Percentiles rank a stretch among this genome's conserved stretches.
phyloP scores from a whole-genome alignment of 2,888 invertebrate genomes.

The Machimus atricapillus region DNA sequence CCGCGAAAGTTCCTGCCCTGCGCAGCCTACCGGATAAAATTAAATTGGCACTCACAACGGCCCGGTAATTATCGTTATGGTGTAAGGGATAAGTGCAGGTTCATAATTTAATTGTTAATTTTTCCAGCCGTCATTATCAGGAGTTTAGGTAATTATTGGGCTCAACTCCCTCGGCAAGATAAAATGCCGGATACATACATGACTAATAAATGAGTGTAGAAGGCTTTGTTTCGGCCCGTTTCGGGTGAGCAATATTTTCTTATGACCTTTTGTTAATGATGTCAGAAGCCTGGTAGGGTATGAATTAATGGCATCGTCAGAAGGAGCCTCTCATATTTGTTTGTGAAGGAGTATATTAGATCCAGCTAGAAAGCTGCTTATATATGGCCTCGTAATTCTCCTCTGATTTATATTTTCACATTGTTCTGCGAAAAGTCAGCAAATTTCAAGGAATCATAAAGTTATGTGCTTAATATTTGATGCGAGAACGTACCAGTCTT shows the following conservation, averaged over 20 bases:
- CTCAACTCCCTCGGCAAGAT: conserved; percentile 10
- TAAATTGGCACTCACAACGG: conserved; percentile 12
- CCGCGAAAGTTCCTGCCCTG: neutral
- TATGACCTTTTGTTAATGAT: conserved; percentile 33
- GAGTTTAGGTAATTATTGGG: conserved; percentile 37
- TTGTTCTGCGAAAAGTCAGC: conserved; percentile 4
- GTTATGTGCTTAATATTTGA: conserved; percentile 4
- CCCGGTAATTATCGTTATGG: conserved; percentile 21
- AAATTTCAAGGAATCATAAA: conserved; percentile 20
- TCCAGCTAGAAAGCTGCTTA: neutral
- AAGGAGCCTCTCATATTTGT: conserved; percentile 24
- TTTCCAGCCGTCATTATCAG: conserved; percentile 40
- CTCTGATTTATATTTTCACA: conserved; percentile 24
- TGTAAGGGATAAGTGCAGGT: conserved; percentile 23
- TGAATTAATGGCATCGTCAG: conserved; percentile 28
- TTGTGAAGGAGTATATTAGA: conserved; percentile 13
- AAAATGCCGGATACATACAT: conserved; percentile 31
- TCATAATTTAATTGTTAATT: conserved; percentile 40
- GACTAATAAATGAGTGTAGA: conserved; percentile 23
- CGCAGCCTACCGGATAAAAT: neutral
- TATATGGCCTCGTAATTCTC: neutral
- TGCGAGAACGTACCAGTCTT: neutral
- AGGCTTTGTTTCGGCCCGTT: conserved; percentile 19
- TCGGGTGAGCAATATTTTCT: conserved; percentile 31
- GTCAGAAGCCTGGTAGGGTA: conserved; percentile 1